phyloP scores from a whole-genome alignment of 2,888 invertebrate species.

The Tholera decimalis region DNA sequence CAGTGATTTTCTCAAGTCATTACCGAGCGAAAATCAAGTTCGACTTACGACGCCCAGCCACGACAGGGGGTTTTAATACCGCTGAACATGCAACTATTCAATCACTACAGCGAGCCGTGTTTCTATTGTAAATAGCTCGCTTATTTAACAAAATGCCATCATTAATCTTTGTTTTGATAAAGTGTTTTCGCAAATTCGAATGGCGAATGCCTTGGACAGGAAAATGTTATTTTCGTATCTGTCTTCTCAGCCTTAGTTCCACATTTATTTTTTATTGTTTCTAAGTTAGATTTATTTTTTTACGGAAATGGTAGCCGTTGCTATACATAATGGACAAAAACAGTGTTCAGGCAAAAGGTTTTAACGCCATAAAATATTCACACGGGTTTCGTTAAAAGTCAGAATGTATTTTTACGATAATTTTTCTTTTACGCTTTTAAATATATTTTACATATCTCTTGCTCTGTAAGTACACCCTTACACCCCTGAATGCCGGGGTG shows the following conservation, averaged over 20 bases:
- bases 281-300: neutral
- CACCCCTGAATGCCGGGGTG: too few species aligned
- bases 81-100: constrained; percentile 85
- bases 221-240: constrained; percentile 25
- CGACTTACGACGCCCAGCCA: constrained; percentile 79
- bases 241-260: constrained; percentile 10
- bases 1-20: constrained; percentile 78
- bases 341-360: constrained; percentile 24
- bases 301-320: neutral
- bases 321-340: constrained; percentile 17
- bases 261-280: constrained; percentile 6
- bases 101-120: constrained; percentile 74
- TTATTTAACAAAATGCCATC: constrained; percentile 62
- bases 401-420: constrained; percentile 27
- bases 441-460: too few species aligned
- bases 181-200: constrained; percentile 46
- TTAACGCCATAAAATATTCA: constrained; percentile 45
- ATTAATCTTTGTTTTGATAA: constrained; percentile 66
- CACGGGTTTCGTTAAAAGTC: constrained; percentile 32
- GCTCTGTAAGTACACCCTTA: too few species aligned
- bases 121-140: constrained; percentile 67
- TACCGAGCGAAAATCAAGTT: constrained; percentile 82
- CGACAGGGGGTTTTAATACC: constrained; percentile 80
- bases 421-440: constrained; percentile 19
- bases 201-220: constrained; percentile 32